These are phyloP conservation scores for Rhabdomys pumilio DNA, from an alignment of 2,797 vertebrate genomes.

Conservation along the genomic window DNA sequence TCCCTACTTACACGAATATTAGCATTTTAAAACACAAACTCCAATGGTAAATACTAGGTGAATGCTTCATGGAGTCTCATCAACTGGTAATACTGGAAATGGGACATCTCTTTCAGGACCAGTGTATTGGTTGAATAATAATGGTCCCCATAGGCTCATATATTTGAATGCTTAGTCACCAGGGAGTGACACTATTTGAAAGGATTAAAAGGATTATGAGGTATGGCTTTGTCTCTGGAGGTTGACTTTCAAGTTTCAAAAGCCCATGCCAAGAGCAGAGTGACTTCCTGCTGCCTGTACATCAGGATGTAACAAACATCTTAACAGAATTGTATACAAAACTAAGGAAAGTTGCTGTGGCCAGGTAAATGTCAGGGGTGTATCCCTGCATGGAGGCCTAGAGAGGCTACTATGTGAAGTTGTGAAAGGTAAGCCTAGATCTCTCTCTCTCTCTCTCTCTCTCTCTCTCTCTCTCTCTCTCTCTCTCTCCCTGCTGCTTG, in stretches of 20 bases:
- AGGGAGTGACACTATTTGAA: no score
- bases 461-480: no score
- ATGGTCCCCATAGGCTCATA: not conserved
- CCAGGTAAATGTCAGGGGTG: not conserved
- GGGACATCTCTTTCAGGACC: not conserved
- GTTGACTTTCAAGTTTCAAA: not conserved
- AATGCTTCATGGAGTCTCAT: constrained; percentile 29
- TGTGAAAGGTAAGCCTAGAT: not conserved
- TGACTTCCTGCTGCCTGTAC: not conserved
- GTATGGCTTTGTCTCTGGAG: not conserved
- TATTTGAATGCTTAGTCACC: not conserved
- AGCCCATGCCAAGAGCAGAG: not conserved
- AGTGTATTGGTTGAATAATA: not conserved
- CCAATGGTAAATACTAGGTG: constrained; percentile 29
- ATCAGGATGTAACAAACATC: not conserved
- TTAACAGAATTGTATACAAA: not conserved
- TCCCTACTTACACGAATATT: constrained; percentile 23
- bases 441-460: no score
- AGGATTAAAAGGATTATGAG: not conserved
- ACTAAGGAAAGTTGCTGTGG: not conserved
- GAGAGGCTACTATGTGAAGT: not conserved
- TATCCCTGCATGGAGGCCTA: not conserved
- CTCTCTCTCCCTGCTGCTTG: not conserved
- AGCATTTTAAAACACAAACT: constrained; percentile 8
- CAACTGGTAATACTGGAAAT: constrained; percentile 24